phyloP scores from a whole-genome alignment of 2,888 invertebrate genomes.

The Anthrax anthrax region DNA sequence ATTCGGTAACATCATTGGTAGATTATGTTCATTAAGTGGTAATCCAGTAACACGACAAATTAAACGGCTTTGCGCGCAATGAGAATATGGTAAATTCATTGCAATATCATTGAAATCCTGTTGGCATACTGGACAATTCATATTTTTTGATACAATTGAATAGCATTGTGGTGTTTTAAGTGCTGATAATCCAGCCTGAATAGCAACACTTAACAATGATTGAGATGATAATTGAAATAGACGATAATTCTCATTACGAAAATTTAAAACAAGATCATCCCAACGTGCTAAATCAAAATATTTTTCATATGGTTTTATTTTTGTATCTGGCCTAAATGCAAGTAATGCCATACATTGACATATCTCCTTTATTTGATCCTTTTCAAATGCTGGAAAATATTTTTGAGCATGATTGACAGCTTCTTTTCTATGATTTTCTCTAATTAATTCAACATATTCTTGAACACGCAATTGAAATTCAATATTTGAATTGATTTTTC shows the following conservation, averaged over 20 bases:
- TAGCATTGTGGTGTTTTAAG: slow-evolving; percentile 88
- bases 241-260: slow-evolving; percentile 85
- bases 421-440: slow-evolving; percentile 69
- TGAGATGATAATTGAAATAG: slow-evolving; percentile 85
- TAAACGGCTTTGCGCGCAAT: slow-evolving; percentile 89
- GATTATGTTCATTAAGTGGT: slow-evolving; percentile 93
- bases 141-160: slow-evolving; percentile 52
- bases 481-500: slow-evolving; percentile 87
- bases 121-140: slow-evolving; percentile 87
- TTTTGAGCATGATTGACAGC: slow-evolving; percentile 92
- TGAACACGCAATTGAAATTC: slow-evolving; percentile 75
- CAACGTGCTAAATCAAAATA: slow-evolving; percentile 57
- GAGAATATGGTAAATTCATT: slow-evolving; percentile 77
- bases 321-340: slow-evolving; percentile 76
- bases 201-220: slow-evolving; percentile 79
- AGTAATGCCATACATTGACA: slow-evolving; percentile 92
- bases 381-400: slow-evolving; percentile 76
- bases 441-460: slow-evolving; percentile 92
- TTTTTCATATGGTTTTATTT: slow-evolving; percentile 53
- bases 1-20: slow-evolving; percentile 97
- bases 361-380: slow-evolving; percentile 72
- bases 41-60: slow-evolving; percentile 83
- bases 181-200: slow-evolving; percentile 88
- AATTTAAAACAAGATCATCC: slow-evolving; percentile 74
- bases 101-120: slow-evolving; percentile 78